Evolutionary conservation across 2,113 vertebrate genomes (phyloP).

Genomic region (Nycticryphes semicollaris): DNA sequence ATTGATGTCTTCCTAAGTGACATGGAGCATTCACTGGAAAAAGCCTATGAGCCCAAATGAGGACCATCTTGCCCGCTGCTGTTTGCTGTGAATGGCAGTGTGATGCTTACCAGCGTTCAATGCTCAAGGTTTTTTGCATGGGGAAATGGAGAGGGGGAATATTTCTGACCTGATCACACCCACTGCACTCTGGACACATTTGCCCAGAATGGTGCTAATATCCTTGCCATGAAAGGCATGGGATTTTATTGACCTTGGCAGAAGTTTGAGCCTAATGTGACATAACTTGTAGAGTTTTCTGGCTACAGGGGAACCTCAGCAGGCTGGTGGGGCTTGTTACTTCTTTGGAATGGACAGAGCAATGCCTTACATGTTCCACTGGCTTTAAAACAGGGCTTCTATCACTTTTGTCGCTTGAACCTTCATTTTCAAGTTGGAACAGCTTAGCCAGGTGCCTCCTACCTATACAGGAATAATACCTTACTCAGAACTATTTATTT

Average conservation of each 20-base stretch:
- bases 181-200: not conserved
- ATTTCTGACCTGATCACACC: not conserved
- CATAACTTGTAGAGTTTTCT: not conserved
- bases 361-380: not conserved
- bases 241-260: not conserved
- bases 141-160: not conserved
- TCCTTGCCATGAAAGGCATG: fast-evolving
- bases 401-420: not conserved
- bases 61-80: not conserved
- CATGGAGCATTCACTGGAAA: not conserved
- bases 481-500: not conserved
- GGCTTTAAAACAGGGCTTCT: not conserved
- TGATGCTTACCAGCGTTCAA: not conserved
- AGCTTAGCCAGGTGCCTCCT: not conserved
- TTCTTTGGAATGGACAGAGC: not conserved
- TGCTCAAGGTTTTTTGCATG: not conserved
- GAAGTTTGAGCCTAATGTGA: not conserved
- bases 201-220: not conserved
- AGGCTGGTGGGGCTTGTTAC: not conserved
- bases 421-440: not conserved
- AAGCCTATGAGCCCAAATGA: not conserved
- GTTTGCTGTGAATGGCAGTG: not conserved
- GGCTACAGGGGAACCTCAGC: not conserved
- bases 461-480: not conserved
- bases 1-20: not conserved